Evolutionary conservation across 2,888 invertebrate species (phyloP), one percentile per base, ranked within the genome.

Genomic region (Allolobophora icterica): DNA sequence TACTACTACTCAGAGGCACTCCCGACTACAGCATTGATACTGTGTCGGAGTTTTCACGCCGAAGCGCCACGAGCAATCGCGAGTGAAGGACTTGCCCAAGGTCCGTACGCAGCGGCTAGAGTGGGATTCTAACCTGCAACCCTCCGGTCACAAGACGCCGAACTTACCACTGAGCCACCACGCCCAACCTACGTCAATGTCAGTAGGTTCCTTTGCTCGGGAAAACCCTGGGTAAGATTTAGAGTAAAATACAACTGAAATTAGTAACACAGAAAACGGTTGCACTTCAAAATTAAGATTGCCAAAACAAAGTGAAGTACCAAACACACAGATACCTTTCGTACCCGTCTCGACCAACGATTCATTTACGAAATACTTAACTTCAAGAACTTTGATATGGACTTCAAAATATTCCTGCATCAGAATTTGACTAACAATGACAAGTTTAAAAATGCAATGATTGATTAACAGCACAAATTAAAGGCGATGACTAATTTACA

Each of bases 331-430:
- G 71, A 71, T 13, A 71, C 8, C 30, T n/a, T 71, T 71, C n/a
- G 17, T 30, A 71, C 8, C 11, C n/a, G n/a, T 71, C 71, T n/a
- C n/a, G 17, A 71, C n/a, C n/a, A 71, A 8, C 11, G 11, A 71
- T 71, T 71, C 71, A n/a, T 71, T 71, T n/a, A 71, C 71, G n/a
- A 71, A 71, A 71, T 71, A n/a, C n/a, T 71, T 71, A 71, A 71
- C 30, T 71, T 71, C 8, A 8, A n/a, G n/a, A 71, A 71, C 71
- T 71, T n/a, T 71, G 30, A 71, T 11, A 71, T 11, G 71, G n/a
- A n/a, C n/a, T n/a, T 71, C 24, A 6, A 71, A 71, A n/a, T 71
- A 71, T 71, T 71, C n/a, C n/a, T 71, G 30, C n/a, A 71, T 71
- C n/a, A 13, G 71, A 71, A 71, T 71, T n/a, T 71, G 71, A 71